These are phyloP conservation scores for Sminthopsis crassicaudata DNA, from an alignment of 2,113 vertebrate species.

Conservation along the genomic window DNA sequence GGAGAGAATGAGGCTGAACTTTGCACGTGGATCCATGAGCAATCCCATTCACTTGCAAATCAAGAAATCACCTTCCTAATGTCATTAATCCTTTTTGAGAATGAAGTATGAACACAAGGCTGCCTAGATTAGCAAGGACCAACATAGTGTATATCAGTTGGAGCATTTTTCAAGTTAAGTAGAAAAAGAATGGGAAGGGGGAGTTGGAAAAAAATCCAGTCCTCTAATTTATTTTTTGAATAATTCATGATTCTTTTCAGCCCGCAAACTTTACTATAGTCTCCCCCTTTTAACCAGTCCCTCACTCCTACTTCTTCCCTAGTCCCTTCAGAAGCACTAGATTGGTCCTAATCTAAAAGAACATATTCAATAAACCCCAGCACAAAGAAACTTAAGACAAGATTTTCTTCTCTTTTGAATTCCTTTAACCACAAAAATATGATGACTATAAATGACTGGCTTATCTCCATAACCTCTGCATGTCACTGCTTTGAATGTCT, in stretches of 20 bases:
- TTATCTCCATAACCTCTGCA: slow-evolving; percentile 56
- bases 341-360: slow-evolving; percentile 29
- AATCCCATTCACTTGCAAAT: neutral
- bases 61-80: neutral
- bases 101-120: slow-evolving; percentile 13
- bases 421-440: slow-evolving; percentile 66
- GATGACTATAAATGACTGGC: slow-evolving; percentile 65
- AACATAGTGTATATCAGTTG: neutral
- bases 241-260: slow-evolving; percentile 12
- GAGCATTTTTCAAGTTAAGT: slow-evolving; percentile 54
- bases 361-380: slow-evolving; percentile 49
- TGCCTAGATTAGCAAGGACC: slow-evolving; percentile 54
- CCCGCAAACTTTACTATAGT: neutral
- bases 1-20: neutral
- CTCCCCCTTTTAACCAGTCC: slow-evolving; percentile 48
- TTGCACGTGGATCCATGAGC: too few species aligned
- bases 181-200: slow-evolving; percentile 15
- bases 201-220: neutral
- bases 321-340: neutral
- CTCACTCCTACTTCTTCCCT: neutral
- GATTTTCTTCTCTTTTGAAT: slow-evolving; percentile 43
- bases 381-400: slow-evolving; percentile 23
- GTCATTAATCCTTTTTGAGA: slow-evolving; percentile 3
- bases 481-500: slow-evolving; percentile 58
- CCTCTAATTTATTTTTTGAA: slow-evolving; percentile 46